A percentile compares a stretch with the other conserved stretches of the same genome.
These are phyloP conservation scores for Eupleurogrammus muticus DNA, from an alignment of 2,797 vertebrate genomes.

Conservation along the genomic window DNA sequence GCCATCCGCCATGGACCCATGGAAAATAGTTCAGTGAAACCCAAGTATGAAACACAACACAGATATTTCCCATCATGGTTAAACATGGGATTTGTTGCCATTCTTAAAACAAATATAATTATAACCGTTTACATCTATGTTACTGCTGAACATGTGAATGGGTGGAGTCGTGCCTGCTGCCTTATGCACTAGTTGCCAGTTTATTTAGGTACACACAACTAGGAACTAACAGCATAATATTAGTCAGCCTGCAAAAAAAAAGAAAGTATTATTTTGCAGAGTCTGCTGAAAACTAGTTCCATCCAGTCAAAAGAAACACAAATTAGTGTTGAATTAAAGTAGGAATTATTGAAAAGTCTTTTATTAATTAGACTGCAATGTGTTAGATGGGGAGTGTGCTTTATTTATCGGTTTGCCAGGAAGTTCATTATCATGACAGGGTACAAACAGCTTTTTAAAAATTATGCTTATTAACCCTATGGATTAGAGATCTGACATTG, in stretches of 20 bases:
- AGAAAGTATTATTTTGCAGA: neutral
- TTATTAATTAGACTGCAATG: neutral
- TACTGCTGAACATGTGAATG: too few relatives aligned
- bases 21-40: neutral
- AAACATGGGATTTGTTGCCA: neutral
- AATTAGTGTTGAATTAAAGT: neutral
- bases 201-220: neutral
- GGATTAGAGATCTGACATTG: too few relatives aligned
- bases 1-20: neutral
- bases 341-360: too few relatives aligned
- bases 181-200: too few relatives aligned
- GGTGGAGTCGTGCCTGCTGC: neutral
- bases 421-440: too few relatives aligned
- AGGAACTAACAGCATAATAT: neutral
- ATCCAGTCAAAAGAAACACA: too few relatives aligned
- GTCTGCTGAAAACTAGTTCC: too few relatives aligned
- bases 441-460: too few relatives aligned
- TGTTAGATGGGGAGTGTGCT: neutral
- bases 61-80: neutral
- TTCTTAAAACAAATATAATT: neutral
- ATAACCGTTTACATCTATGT: neutral
- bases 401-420: neutral
- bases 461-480: too few relatives aligned
- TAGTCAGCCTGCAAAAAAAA: neutral
- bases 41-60: too few relatives aligned